Conservation (phyloP, 2,888 invertebrate species). For the Leucania comma region DNA sequence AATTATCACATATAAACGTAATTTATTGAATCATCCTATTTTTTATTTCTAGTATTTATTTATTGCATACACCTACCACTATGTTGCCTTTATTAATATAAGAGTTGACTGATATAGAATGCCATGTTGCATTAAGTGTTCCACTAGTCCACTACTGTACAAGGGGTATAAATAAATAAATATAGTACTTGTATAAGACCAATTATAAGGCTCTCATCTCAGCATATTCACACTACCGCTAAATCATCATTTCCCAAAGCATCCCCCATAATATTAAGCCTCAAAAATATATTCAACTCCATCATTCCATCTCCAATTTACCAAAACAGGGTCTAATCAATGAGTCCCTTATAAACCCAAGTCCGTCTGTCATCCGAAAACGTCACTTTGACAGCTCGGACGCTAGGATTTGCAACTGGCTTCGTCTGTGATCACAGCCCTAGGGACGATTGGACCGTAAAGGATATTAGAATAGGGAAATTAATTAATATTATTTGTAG, state of each 20-base stretch:
- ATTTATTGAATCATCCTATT: too few species aligned
- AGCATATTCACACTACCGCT: not conserved
- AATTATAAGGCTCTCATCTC: too few species aligned
- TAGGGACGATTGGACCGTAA: conserved; percentile 50
- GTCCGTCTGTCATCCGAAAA: conserved; percentile 49
- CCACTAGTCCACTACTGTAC: too few species aligned
- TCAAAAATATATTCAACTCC: conserved; percentile 7
- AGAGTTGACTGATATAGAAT: too few species aligned
- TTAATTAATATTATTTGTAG: conserved; percentile 47
- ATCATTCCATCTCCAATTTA: conserved; percentile 29
- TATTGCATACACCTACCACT: too few species aligned
- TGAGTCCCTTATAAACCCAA: conserved; percentile 45
- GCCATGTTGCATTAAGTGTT: too few species aligned
- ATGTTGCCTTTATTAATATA: too few species aligned
- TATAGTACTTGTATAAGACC: too few species aligned
- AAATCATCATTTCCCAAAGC: conserved; percentile 13
- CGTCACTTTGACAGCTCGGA: conserved; percentile 57
- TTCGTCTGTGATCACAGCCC: conserved; percentile 47
- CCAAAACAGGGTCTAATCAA: conserved; percentile 58
- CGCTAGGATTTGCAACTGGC: conserved; percentile 52
- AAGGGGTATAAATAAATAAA: too few species aligned
- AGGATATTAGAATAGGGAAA: conserved; percentile 38
- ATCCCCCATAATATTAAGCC: not conserved
- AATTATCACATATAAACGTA: too few species aligned
- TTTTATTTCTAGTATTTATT: too few species aligned